Conservation (phyloP, 2,888 invertebrate genomes). For the Xestia ashworthii region DNA sequence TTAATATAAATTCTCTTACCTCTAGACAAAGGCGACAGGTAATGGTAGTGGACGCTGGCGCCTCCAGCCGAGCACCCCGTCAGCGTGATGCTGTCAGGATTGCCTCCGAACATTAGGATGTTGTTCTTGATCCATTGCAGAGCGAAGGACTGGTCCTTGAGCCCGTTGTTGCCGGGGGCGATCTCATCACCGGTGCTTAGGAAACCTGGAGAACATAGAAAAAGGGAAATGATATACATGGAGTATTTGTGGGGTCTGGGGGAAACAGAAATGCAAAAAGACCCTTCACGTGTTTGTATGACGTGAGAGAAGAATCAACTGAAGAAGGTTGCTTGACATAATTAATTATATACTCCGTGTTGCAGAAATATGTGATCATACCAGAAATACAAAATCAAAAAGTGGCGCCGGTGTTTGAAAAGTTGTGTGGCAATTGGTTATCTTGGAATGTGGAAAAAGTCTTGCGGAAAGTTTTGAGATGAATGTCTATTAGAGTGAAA, state of each 20-base stretch:
- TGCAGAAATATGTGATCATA: neutral
- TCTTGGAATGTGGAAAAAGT: too few relatives aligned
- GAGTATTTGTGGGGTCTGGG: neutral
- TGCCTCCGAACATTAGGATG: conserved; percentile 93
- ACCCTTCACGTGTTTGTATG: neutral
- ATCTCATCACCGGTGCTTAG: conserved; percentile 93
- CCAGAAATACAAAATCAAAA: too few relatives aligned
- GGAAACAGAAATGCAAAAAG: neutral
- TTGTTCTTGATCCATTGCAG: conserved; percentile 93
- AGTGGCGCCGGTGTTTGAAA: too few relatives aligned
- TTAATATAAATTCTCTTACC: conserved; percentile 77
- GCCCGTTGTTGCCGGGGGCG: conserved; percentile 93
- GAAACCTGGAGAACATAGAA: conserved; percentile 90
- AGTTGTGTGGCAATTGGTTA: too few relatives aligned
- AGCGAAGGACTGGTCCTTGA: conserved; percentile 94
- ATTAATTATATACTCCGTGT: too few relatives aligned
- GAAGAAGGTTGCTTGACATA: neutral
- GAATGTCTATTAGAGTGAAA: too few relatives aligned
- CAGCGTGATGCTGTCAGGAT: conserved; percentile 92
- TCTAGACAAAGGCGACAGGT: conserved; percentile 91
- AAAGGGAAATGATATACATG: neutral
- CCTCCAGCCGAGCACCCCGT: conserved; percentile 94
- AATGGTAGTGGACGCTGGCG: conserved; percentile 94
- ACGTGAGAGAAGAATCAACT: neutral
- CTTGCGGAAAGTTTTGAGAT: too few relatives aligned